Conservation (phyloP, 2,797 vertebrate species). For the Tapirus indicus region DNA sequence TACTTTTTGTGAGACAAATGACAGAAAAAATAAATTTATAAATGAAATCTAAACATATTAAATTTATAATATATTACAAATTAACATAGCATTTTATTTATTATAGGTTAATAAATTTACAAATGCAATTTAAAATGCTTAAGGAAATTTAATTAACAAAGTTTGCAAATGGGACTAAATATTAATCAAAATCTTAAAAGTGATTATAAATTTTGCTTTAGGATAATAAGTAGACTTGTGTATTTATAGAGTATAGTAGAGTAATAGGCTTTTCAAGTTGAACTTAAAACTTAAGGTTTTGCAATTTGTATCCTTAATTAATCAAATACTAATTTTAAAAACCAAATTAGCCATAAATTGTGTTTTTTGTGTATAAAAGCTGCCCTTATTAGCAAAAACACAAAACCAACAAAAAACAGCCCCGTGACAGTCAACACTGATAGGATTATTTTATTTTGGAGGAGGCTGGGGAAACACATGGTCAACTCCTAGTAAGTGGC, state of each 20-base stretch:
- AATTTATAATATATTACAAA: not conserved
- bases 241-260: not conserved
- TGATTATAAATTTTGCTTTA: not conserved
- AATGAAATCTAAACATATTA: not conserved
- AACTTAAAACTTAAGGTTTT: not conserved
- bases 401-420: not conserved
- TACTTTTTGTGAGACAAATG: not conserved
- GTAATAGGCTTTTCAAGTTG: not conserved
- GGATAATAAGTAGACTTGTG: not conserved
- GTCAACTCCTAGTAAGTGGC: not conserved
- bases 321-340: slow-evolving; percentile 15
- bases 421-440: not conserved
- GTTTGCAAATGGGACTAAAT: not conserved
- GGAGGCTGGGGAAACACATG: not conserved
- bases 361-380: not conserved
- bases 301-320: not conserved
- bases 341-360: not conserved
- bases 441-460: not conserved
- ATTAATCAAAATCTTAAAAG: slow-evolving; percentile 19
- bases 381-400: not conserved
- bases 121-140: slow-evolving; percentile 27
- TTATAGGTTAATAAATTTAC: not conserved
- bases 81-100: not conserved
- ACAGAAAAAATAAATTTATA: slow-evolving; percentile 20
- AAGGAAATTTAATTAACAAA: slow-evolving; percentile 24